These are phyloP conservation scores for Tetragnatha versicolor DNA, from an alignment of 1,140 invertebrate genomes.

Conservation along the genomic window DNA sequence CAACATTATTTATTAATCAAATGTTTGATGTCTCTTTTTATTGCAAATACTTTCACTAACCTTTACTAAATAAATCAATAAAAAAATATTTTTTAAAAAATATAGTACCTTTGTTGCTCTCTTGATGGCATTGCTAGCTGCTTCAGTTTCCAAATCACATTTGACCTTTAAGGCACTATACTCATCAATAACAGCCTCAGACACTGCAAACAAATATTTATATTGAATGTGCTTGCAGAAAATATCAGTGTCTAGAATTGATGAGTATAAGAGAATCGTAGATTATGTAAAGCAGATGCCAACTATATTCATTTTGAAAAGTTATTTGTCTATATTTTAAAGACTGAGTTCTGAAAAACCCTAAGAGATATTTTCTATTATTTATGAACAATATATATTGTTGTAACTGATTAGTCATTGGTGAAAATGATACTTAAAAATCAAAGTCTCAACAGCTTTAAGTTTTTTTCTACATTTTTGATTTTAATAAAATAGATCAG, in stretches of 20 bases:
- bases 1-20: no score
- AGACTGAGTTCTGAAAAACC: no score
- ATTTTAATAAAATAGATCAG: no score
- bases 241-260: background rate
- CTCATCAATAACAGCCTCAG: slow-evolving; percentile 43
- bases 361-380: background rate
- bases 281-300: no score
- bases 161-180: slow-evolving; percentile 32
- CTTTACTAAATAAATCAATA: no score
- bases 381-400: background rate
- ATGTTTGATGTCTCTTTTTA: no score
- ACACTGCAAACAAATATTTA: slow-evolving; percentile 21
- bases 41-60: no score
- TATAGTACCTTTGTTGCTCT: slow-evolving; percentile 34
- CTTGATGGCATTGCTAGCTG: slow-evolving; percentile 22
- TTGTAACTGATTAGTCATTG: no score
- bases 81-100: background rate
- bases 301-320: background rate
- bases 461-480: no score
- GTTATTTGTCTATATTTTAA: background rate
- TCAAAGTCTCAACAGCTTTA: no score
- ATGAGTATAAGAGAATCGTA: background rate
- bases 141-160: slow-evolving; percentile 45
- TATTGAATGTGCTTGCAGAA: background rate
- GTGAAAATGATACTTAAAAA: no score